Percentiles rank a stretch among this genome's conserved stretches.
These are phyloP conservation scores for Chaetodon trifasciatus DNA, from an alignment of 2,797 vertebrate species.

Conservation along the genomic window DNA sequence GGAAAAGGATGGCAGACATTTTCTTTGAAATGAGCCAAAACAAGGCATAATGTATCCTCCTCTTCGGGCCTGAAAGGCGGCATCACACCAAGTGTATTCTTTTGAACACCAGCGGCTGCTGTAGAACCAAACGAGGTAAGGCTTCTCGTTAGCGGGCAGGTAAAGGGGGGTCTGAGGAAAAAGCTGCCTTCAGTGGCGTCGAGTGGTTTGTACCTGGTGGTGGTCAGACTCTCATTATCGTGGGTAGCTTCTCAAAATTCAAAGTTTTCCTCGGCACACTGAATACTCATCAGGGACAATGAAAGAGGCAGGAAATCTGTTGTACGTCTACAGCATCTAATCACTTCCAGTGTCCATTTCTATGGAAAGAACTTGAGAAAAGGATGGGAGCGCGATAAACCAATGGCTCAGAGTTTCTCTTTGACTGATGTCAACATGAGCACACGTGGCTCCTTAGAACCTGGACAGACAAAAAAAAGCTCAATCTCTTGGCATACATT, in stretches of 20 bases:
- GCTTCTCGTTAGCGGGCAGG: conserved; percentile 66
- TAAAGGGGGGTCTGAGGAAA: conserved; percentile 46
- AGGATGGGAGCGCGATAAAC: conserved; percentile 38
- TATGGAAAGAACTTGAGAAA: conserved; percentile 32
- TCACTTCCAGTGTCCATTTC: conserved; percentile 47
- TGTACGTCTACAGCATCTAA: conserved; percentile 47
- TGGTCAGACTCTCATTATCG: conserved; percentile 44
- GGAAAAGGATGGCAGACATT: conserved; percentile 74
- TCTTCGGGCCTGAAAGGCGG: conserved; percentile 58
- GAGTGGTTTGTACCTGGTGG: conserved; percentile 57
- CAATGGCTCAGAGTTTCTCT: conserved; percentile 66
- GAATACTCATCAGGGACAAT: conserved; percentile 42
- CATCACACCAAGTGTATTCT: conserved; percentile 42
- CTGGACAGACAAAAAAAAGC: conserved; percentile 48
- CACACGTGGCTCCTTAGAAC: conserved; percentile 33
- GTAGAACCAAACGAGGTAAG: conserved; percentile 64
- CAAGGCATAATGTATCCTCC: conserved; percentile 63
- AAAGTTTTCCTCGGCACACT: conserved; percentile 5
- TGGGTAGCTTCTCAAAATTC: background rate
- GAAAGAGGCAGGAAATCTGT: conserved; percentile 59
- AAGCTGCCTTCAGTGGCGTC: conserved; percentile 74
- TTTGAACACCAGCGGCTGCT: conserved; percentile 43
- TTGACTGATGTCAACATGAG: conserved; percentile 50
- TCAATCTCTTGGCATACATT: conserved; percentile 64
- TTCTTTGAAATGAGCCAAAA: conserved; percentile 74